Conservation (phyloP, 1,140 invertebrate genomes). For the Heliconius congener region DNA sequence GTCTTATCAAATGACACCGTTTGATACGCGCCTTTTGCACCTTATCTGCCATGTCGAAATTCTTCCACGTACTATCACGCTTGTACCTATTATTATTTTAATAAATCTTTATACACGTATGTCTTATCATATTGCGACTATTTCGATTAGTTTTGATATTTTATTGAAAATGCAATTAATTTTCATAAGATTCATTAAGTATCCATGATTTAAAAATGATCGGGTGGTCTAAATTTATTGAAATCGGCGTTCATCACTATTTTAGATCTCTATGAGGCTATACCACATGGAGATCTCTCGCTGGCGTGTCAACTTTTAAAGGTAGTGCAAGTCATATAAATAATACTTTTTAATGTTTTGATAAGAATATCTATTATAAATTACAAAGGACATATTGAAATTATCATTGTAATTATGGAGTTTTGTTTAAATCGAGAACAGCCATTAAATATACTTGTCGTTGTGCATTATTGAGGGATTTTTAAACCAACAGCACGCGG, state of each 20-base stretch:
- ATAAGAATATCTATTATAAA: not conserved
- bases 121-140: not conserved
- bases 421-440: not conserved
- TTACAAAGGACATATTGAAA: not conserved
- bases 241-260: not conserved
- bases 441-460: not conserved
- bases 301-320: not conserved
- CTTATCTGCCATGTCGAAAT: conserved; percentile 78
- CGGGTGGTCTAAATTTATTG: not conserved
- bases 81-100: conserved; percentile 43
- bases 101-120: conserved; percentile 29
- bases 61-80: conserved; percentile 70
- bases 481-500: not conserved
- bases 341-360: not conserved
- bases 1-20: conserved; percentile 78
- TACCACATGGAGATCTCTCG: not conserved
- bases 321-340: not conserved
- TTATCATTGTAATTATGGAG: not conserved
- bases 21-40: conserved; percentile 72
- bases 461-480: not conserved
- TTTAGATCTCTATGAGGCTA: not conserved
- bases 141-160: not conserved
- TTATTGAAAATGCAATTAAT: not conserved
- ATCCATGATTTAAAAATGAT: not conserved
- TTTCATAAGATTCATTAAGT: not conserved